phyloP scores from a whole-genome alignment of 2,113 vertebrate species.

The Sylvia atricapilla region DNA sequence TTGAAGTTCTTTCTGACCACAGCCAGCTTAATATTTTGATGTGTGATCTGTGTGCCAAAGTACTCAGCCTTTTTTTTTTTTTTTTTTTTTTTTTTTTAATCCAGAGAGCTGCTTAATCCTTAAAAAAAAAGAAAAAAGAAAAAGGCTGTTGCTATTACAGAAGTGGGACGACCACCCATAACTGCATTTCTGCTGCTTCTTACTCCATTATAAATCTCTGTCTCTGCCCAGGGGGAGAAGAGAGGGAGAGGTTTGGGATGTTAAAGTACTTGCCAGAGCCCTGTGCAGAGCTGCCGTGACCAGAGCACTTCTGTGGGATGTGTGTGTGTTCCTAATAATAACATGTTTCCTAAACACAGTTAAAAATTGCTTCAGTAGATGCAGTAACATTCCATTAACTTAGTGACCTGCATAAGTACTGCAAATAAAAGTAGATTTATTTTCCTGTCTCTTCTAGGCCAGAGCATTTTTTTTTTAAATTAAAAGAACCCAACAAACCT shows the following conservation, averaged over 20 bases:
- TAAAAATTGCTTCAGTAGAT: neutral
- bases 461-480: neutral
- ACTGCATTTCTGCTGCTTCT: neutral
- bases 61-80: neutral
- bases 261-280: neutral
- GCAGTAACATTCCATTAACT: constrained; percentile 2
- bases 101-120: neutral
- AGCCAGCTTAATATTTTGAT: neutral
- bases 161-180: neutral
- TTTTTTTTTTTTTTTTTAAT: no score
- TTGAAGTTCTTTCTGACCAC: neutral
- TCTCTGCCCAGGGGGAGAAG: neutral
- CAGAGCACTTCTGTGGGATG: neutral
- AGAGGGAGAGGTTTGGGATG: neutral
- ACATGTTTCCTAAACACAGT: constrained; percentile 15
- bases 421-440: constrained; percentile 20
- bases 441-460: neutral
- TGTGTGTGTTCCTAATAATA: neutral
- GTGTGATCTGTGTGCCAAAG: neutral
- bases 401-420: neutral
- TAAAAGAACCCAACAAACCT: neutral
- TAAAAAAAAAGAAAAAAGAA: neutral
- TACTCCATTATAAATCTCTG: neutral
- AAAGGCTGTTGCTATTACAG: neutral
- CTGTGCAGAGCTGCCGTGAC: neutral